Conservation (phyloP, 2,113 vertebrate genomes). For the Pteropus alecto region DNA sequence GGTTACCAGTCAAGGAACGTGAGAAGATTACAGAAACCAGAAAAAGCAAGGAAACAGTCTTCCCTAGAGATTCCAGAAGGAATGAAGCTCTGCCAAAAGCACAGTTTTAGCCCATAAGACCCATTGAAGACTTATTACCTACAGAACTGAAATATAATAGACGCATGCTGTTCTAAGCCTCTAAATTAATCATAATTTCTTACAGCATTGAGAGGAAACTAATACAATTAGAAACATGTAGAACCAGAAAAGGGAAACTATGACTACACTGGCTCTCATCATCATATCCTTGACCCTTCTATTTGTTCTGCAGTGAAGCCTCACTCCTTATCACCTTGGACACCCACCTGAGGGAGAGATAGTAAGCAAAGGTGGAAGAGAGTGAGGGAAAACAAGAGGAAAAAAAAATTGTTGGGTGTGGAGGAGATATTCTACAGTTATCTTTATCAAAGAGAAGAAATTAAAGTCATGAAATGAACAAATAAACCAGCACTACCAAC, state of each 20-base stretch:
- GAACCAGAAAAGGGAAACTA: background rate
- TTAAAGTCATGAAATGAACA: background rate
- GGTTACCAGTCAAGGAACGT: background rate
- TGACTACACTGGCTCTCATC: background rate
- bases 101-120: background rate
- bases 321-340: background rate
- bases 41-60: background rate
- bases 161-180: background rate
- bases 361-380: background rate
- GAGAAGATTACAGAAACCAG: background rate
- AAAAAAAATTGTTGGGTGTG: background rate
- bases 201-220: background rate
- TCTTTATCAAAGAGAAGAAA: background rate
- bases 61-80: background rate
- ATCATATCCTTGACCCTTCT: background rate
- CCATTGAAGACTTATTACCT: background rate
- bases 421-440: background rate
- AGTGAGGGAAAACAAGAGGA: background rate
- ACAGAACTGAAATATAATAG: background rate
- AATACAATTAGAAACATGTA: background rate
- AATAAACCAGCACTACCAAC: background rate
- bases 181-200: background rate
- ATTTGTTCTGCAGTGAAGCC: rapidly evolving
- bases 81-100: background rate
- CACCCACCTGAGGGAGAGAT: background rate